Conservation (phyloP, 2,888 invertebrate genomes). For the Drosophila mimica region DNA sequence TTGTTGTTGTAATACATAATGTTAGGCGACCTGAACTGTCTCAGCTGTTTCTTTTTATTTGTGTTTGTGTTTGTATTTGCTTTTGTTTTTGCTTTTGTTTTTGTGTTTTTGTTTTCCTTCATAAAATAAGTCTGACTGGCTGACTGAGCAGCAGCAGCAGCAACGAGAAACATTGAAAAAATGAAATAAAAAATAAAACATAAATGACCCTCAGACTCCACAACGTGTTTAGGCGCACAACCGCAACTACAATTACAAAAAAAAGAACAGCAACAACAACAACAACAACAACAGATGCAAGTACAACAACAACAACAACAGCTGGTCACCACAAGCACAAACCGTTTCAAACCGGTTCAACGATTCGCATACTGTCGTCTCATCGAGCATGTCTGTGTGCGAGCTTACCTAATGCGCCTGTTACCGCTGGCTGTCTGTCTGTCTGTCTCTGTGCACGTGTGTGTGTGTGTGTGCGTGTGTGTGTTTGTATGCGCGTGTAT, state of each 20-base stretch:
- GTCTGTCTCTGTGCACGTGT: not conserved
- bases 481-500: not conserved
- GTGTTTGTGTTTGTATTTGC: not conserved
- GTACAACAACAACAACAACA: not conserved
- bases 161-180: conserved; percentile 15
- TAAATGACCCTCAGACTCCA: conserved; percentile 59
- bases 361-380: conserved; percentile 17
- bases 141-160: conserved; percentile 8
- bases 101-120: not conserved
- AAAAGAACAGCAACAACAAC: conserved; percentile 21
- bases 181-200: conserved; percentile 12
- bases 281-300: conserved; percentile 27
- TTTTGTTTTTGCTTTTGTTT: too few relatives aligned
- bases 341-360: conserved; percentile 68
- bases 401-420: conserved; percentile 33
- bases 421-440: conserved; percentile 9
- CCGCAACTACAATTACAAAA: conserved; percentile 10
- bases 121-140: conserved; percentile 14
- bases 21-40: too few relatives aligned
- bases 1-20: not conserved
- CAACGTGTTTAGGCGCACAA: conserved; percentile 41
- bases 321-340: conserved; percentile 32
- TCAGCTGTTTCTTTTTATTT: conserved; percentile 4
- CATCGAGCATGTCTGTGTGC: conserved; percentile 7
- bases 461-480: not conserved